phyloP scores from a whole-genome alignment of 2,113 vertebrate species.

The Danionella cerebrum region DNA sequence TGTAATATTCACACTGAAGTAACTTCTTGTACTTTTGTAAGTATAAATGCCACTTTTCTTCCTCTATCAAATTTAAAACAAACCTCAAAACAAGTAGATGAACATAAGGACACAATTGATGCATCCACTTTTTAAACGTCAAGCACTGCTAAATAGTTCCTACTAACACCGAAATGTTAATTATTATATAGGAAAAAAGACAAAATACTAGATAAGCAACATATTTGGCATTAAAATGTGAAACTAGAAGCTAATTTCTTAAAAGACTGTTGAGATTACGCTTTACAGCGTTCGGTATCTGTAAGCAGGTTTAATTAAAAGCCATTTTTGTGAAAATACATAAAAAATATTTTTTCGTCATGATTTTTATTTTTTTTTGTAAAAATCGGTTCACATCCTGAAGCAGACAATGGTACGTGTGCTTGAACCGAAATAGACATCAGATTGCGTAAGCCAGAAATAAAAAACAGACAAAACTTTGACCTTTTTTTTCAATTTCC shows the following conservation, averaged over 20 bases:
- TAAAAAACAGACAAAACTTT: conserved; percentile 13
- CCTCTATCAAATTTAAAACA: too few species aligned
- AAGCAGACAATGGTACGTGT: conserved; percentile 92
- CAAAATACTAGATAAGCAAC: conserved; percentile 80
- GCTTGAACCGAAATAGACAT: conserved; percentile 92
- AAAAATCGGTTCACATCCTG: conserved; percentile 89
- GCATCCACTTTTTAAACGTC: conserved; percentile 74
- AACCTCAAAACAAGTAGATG: conserved; percentile 51
- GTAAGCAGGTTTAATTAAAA: conserved; percentile 77
- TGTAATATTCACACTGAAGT: conserved; percentile 53
- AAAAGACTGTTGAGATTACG: conserved; percentile 27
- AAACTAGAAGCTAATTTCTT: conserved; percentile 67
- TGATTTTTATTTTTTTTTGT: conserved; percentile 83
- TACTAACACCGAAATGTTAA: conserved; percentile 96
- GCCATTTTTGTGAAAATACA: conserved; percentile 99
- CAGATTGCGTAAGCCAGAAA: conserved; percentile 32
- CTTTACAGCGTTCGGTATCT: too few species aligned
- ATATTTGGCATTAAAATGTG: conserved; percentile 94
- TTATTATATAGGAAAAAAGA: conserved; percentile 92
- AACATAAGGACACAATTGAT: conserved; percentile 41
- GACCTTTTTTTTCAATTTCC: neutral
- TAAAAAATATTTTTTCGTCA: conserved; percentile 87
- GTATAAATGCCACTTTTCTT: too few species aligned
- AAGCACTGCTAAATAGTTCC: conserved; percentile 85
- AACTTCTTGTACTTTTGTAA: conserved; percentile 45